These are phyloP conservation scores for Colaptes auratus DNA, from an alignment of 2,113 vertebrate genomes.

Conservation along the genomic window DNA sequence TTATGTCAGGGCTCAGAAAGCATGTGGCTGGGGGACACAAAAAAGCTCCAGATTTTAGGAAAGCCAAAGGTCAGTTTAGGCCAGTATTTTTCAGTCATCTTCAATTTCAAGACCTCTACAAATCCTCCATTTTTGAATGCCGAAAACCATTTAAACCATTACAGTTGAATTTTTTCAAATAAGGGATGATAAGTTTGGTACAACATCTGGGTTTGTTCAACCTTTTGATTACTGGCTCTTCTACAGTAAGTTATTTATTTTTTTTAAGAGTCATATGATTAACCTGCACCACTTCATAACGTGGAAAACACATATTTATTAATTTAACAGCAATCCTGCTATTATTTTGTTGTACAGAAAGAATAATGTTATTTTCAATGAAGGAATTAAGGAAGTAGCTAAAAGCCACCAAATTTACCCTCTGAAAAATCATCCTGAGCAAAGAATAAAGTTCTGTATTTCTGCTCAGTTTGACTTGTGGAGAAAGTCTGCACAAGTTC, in stretches of 20 bases:
- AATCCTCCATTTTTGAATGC: background rate
- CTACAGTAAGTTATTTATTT: background rate
- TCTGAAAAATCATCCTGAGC: background rate
- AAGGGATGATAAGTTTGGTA: background rate
- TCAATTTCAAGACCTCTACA: background rate
- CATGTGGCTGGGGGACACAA: background rate
- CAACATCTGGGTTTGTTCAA: background rate
- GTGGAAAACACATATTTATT: background rate
- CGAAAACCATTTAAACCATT: background rate
- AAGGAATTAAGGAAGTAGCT: background rate
- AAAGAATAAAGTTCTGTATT: background rate
- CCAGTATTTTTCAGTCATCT: background rate
- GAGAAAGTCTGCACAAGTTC: background rate
- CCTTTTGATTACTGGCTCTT: background rate
- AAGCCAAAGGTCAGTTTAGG: conserved; percentile 46
- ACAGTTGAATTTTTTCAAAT: background rate
- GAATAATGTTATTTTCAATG: background rate
- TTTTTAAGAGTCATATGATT: background rate
- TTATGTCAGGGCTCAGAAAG: conserved; percentile 4
- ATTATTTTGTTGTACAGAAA: background rate
- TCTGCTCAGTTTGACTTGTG: background rate
- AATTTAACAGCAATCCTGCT: background rate
- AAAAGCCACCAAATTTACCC: background rate
- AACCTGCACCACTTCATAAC: background rate
- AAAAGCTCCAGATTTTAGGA: conserved; percentile 29